Base-by-base conservation (phyloP, 2,888 invertebrate species). In the Drosophila ochracea region DNA sequence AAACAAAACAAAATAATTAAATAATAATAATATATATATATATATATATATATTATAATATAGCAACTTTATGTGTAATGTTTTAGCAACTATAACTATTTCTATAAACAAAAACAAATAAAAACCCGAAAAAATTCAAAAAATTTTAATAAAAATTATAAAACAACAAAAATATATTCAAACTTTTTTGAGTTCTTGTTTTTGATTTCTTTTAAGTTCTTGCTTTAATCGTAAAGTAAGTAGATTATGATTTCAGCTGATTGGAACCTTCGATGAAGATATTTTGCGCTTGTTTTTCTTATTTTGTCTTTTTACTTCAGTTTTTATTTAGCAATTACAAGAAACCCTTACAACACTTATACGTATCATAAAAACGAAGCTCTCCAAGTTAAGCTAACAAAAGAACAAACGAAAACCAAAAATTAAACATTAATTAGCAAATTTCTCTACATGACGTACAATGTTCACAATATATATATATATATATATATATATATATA, bases 351-450 rank as follows among this genome's bases (percentile, higher is more conserved):
- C 76, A 65, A 89, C 74, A 84, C 80, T 87, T 91, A 90, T 91
- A 91, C 90, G 92, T 90, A 90, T 90, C 90, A 91, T 80, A 80
- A 84, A 89, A 91, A 80, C 91, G 91, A 91, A 86, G 92, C 92
- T 91, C 92, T 91, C 90, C 91, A 90, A 84, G 76, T 81, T 78
- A 90, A 84, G 83, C 81, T 73, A 87, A 76, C 73, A 73, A 73
- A 75, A 59, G 47, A 64, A 71, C 62, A 73, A 87, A 73, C 49
- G 41, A 82, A 75, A 78, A 76, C 66, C 55, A 75, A 83, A 79
- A 82, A 78, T 67, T 84, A 84, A 80, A 79, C 71, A 74, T 79
- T 85, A 90, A 89, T 89, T 90, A 90, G 90, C 91, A 78, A 90
- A 91, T 90, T 91, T 91, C 80, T 91, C 84, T 84, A 89, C 78